A percentile compares a stretch with the other conserved stretches of the same genome.
These are phyloP conservation scores for Lasioglossum zephyrum DNA, from an alignment of 2,888 invertebrate genomes.

Conservation along the genomic window DNA sequence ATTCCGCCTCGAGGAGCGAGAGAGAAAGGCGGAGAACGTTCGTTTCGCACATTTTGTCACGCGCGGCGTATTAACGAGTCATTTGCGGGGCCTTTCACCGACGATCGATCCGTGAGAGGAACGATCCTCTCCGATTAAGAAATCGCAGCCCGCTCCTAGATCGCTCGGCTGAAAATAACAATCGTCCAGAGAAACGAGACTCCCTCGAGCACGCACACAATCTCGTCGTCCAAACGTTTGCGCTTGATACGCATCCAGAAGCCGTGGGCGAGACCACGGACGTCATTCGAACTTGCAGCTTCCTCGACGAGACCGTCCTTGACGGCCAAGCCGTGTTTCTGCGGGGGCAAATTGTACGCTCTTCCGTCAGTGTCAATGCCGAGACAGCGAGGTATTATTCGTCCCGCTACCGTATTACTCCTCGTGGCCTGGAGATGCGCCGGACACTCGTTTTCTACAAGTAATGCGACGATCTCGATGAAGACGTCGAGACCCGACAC, in stretches of 20 bases:
- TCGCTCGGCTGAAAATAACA: background rate
- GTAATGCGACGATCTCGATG: background rate
- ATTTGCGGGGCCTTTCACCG: slow-evolving; percentile 39
- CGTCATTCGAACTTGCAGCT: slow-evolving; percentile 64
- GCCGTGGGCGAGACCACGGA: slow-evolving; percentile 65
- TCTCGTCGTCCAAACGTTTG: slow-evolving; percentile 30
- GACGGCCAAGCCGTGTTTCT: slow-evolving; percentile 56
- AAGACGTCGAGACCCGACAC: background rate
- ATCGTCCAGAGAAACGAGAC: slow-evolving; percentile 2
- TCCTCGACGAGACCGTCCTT: slow-evolving; percentile 65
- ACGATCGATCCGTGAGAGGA: background rate
- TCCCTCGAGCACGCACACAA: slow-evolving; percentile 10
- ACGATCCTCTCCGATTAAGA: slow-evolving; percentile 14
- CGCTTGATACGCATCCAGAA: slow-evolving; percentile 68
- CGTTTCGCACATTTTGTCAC: slow-evolving; percentile 41
- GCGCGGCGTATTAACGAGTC: slow-evolving; percentile 27
- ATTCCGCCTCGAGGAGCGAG: background rate
- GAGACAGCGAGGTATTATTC: slow-evolving; percentile 29
- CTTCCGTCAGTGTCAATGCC: slow-evolving; percentile 50
- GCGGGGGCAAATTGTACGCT: slow-evolving; percentile 35
- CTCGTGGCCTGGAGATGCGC: background rate
- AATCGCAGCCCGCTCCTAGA: background rate
- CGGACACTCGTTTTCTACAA: background rate
- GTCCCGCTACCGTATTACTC: background rate
- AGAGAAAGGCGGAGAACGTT: background rate